phyloP scores from a whole-genome alignment of 1,140 invertebrate species.

The Lepidurus couesii region DNA sequence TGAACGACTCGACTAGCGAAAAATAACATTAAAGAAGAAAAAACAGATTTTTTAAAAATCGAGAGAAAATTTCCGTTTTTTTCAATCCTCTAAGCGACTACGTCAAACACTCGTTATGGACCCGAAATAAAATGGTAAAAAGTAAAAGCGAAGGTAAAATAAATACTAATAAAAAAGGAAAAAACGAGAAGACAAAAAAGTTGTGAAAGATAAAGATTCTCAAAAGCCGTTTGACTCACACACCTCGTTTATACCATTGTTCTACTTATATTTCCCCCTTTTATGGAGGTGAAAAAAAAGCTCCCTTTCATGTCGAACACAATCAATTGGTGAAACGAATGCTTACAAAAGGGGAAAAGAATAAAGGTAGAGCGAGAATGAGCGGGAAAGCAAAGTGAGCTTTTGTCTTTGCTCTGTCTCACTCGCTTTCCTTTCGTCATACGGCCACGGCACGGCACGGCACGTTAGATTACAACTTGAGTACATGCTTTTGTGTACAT shows the following conservation, averaged over 20 bases:
- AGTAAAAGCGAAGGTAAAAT: background rate
- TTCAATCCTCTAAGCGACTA: background rate
- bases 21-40: too few relatives aligned
- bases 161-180: background rate
- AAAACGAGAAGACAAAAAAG: background rate
- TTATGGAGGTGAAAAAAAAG: background rate
- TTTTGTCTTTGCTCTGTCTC: slow-evolving; percentile 1
- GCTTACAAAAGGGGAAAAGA: background rate
- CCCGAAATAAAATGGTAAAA: background rate
- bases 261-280: too few relatives aligned
- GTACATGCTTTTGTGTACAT: background rate
- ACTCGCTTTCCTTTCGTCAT: background rate
- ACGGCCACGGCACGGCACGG: background rate
- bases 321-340: background rate
- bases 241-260: background rate
- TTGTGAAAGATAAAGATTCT: background rate
- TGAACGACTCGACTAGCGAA: too few relatives aligned
- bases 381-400: background rate
- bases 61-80: too few relatives aligned
- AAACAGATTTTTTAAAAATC: too few relatives aligned
- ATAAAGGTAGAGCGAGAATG: background rate
- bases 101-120: background rate
- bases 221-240: background rate
- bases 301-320: background rate
- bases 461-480: background rate